phyloP scores from a whole-genome alignment of 2,888 invertebrate species.

The Tillus elongatus region DNA sequence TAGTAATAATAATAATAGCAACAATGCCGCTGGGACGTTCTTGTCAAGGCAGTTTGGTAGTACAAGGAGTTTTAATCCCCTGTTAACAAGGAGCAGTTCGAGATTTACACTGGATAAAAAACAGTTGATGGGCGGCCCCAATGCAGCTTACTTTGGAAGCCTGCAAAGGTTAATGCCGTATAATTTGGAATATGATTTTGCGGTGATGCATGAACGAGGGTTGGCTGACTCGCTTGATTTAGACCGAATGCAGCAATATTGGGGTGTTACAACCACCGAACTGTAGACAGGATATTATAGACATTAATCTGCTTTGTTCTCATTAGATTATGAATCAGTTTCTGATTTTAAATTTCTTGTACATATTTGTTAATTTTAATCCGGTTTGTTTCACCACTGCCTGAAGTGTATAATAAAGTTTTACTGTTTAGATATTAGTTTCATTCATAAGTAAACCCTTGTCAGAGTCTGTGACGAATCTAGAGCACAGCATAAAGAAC shows the following conservation, averaged over 20 bases:
- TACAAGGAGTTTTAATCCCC: slow-evolving; percentile 66
- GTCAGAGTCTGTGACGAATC: too few species aligned
- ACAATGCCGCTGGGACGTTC: slow-evolving; percentile 41
- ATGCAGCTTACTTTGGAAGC: slow-evolving; percentile 81
- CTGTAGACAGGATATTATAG: too few species aligned
- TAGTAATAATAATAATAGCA: slow-evolving; percentile 36
- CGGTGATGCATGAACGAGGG: slow-evolving; percentile 69
- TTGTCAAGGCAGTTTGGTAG: slow-evolving; percentile 71
- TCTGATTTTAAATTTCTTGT: slow-evolving; percentile 22
- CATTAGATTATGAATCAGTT: slow-evolving; percentile 3
- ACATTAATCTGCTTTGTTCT: too few species aligned
- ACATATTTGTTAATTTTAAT: too few species aligned
- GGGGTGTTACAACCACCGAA: slow-evolving; percentile 85
- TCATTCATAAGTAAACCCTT: too few species aligned
- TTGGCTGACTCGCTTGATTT: slow-evolving; percentile 69
- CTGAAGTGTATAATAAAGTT: too few species aligned
- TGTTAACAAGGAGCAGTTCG: slow-evolving; percentile 49
- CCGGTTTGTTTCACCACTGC: too few species aligned
- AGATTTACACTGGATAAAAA: slow-evolving; percentile 53
- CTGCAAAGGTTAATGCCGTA: slow-evolving; percentile 77
- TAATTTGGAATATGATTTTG: slow-evolving; percentile 74
- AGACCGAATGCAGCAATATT: slow-evolving; percentile 82
- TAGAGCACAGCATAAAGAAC: too few species aligned
- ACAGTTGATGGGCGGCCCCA: slow-evolving; percentile 60
- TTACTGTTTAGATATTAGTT: too few species aligned